These are phyloP conservation scores for Siniperca knerii DNA, from an alignment of 2,113 vertebrate species.

Conservation along the genomic window DNA sequence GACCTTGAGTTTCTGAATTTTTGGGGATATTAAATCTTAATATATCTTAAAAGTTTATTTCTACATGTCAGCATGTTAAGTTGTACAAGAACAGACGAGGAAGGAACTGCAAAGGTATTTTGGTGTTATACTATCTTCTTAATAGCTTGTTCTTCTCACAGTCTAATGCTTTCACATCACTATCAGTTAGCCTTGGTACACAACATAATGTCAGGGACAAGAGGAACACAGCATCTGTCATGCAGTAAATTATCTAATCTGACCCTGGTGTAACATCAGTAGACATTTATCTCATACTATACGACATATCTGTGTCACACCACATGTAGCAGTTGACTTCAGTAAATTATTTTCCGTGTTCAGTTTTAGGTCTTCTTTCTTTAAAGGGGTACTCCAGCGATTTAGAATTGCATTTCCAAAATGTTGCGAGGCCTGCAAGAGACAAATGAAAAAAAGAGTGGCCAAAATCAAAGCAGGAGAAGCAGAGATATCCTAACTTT, in stretches of 20 bases:
- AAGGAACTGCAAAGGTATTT: background rate
- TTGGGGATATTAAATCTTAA: background rate
- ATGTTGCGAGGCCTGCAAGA: background rate
- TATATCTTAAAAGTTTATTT: background rate
- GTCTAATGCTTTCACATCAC: background rate
- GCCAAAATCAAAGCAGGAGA: background rate
- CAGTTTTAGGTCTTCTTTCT: background rate
- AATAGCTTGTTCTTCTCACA: background rate
- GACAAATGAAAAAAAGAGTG: background rate
- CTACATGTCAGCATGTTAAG: background rate
- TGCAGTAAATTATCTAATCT: background rate
- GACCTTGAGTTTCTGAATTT: background rate
- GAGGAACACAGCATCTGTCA: background rate
- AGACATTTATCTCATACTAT: background rate
- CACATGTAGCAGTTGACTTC: background rate
- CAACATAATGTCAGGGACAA: background rate
- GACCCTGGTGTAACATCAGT: background rate
- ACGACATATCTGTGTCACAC: background rate
- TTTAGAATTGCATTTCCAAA: background rate
- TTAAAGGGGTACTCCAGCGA: background rate
- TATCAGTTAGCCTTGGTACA: background rate
- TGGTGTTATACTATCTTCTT: background rate
- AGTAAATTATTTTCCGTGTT: background rate
- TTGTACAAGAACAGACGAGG: background rate
- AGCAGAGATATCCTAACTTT: background rate